Conservation (phyloP, 2,797 vertebrate genomes). For the Bryconaethiops microstoma region DNA sequence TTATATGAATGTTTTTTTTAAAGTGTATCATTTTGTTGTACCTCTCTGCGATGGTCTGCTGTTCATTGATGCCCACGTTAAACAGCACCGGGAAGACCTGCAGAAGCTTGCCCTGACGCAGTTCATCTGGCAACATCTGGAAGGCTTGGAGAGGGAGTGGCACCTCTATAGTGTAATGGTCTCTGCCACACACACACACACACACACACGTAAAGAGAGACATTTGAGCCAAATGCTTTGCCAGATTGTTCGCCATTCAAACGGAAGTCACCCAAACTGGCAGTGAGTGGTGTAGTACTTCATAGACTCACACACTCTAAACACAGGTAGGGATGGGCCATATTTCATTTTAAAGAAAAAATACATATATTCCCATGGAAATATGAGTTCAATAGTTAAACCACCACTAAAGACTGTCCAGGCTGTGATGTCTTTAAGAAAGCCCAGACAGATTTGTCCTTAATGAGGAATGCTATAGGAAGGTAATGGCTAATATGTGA, state of each 20-base stretch:
- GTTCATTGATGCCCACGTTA: slow-evolving; percentile 97
- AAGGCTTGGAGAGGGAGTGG: slow-evolving; percentile 90
- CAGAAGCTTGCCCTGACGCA: slow-evolving; percentile 89
- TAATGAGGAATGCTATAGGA: too few relatives aligned
- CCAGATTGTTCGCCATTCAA: background rate
- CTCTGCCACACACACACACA: slow-evolving; percentile 71
- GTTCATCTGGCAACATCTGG: slow-evolving; percentile 87
- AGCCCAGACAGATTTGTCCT: too few relatives aligned
- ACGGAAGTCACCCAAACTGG: background rate
- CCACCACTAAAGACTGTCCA: too few relatives aligned
- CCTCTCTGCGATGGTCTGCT: slow-evolving; percentile 98
- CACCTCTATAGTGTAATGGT: slow-evolving; percentile 91
- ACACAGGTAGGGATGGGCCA: background rate
- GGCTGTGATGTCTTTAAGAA: too few relatives aligned
- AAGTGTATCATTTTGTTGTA: slow-evolving; percentile 62
- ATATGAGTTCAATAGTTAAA: too few relatives aligned
- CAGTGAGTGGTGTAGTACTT: background rate
- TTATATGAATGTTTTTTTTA: background rate
- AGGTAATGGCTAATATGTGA: too few relatives aligned
- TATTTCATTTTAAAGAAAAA: too few relatives aligned
- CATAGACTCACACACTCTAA: background rate
- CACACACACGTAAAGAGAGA: background rate
- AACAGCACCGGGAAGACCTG: slow-evolving; percentile 91
- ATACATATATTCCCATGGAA: too few relatives aligned
- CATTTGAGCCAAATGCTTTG: background rate